Conservation (phyloP, 2,113 vertebrate species). For the Meles meles region DNA sequence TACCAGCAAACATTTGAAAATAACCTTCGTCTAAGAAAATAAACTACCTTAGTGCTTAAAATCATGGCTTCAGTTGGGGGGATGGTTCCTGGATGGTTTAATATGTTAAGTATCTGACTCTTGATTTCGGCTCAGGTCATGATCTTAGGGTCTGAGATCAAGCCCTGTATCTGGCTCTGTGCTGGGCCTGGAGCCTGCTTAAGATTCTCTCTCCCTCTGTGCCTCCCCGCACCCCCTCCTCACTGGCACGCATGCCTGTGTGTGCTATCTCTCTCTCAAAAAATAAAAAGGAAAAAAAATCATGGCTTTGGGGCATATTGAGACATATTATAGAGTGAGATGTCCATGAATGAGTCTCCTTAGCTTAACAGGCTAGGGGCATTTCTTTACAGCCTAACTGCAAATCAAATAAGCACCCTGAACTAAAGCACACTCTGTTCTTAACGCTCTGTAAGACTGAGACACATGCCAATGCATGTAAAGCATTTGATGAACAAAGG, state of each 20-base stretch:
- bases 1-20: background rate
- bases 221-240: background rate
- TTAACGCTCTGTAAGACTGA: background rate
- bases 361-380: background rate
- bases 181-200: background rate
- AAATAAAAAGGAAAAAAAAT: background rate
- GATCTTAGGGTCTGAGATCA: background rate
- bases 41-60: background rate
- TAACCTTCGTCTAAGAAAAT: background rate
- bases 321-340: background rate
- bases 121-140: no score
- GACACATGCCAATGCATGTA: background rate
- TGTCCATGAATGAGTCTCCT: conserved; percentile 2
- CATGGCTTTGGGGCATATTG: background rate
- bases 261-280: background rate
- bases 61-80: background rate
- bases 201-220: background rate
- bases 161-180: background rate
- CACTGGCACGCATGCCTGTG: background rate
- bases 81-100: background rate
- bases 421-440: background rate
- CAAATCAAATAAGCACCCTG: background rate
- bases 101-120: no score
- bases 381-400: background rate
- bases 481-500: background rate